phyloP scores from a whole-genome alignment of 2,113 vertebrate genomes.

The Ciconia maguari region DNA sequence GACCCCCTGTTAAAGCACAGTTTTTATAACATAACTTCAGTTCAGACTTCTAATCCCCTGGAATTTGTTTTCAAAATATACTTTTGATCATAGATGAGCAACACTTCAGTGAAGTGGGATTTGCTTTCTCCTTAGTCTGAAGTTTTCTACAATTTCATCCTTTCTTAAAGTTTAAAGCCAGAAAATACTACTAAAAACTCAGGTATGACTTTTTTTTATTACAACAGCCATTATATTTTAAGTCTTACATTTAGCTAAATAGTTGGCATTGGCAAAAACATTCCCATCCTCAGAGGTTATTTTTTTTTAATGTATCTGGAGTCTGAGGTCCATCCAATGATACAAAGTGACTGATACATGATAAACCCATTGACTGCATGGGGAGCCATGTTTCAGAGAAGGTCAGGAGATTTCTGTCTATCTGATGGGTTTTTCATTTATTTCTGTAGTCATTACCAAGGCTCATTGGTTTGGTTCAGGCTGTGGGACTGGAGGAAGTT shows the following conservation, averaged over 20 bases:
- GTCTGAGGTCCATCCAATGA: not conserved
- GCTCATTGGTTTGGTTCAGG: not conserved
- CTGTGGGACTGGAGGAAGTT: not conserved
- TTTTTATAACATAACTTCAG: not conserved
- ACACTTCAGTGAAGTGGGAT: not conserved
- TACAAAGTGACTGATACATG: not conserved
- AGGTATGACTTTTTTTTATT: not conserved
- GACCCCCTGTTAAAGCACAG: not conserved
- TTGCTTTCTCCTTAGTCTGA: not conserved
- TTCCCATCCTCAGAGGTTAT: not conserved
- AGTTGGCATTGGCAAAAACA: not conserved
- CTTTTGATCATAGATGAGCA: not conserved
- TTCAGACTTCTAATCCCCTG: not conserved
- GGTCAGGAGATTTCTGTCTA: not conserved
- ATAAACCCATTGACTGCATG: not conserved
- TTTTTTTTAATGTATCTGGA: not conserved
- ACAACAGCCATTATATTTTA: not conserved
- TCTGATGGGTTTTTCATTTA: not conserved
- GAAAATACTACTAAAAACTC: not conserved
- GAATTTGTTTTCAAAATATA: not conserved
- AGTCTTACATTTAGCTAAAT: not conserved
- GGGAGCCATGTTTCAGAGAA: not conserved
- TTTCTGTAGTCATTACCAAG: not conserved
- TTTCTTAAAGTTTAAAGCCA: not conserved
- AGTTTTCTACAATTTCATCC: not conserved